Evolutionary conservation across 2,113 vertebrate species (phyloP), one percentile per base, ranked within the genome.

Genomic region (Octodon degus): DNA sequence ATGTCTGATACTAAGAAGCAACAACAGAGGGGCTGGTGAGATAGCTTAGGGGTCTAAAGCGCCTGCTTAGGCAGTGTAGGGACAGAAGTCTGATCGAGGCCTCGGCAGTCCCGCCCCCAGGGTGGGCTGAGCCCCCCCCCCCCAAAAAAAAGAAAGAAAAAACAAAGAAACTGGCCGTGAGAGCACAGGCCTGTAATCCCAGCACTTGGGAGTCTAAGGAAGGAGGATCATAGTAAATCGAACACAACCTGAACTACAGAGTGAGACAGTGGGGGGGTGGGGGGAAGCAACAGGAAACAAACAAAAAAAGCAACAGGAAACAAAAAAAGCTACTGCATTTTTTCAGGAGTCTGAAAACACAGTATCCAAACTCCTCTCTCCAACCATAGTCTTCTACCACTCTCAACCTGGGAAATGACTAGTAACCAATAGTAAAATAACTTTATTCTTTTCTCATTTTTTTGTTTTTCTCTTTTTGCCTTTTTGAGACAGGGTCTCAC

Each of bases 351-450:
- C 43, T 34, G 27, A 88, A 77, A 9, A 17, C 40, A 74, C 70
- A 74, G 12, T 79, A 50, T 91, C 92, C 89, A 82, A 86, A 65
- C 60, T 81, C 20, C 19, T 20, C 30, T 94, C 60, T 86, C 81
- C 47, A 67, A 62, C 19, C 27, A 62, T 43, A 43, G 13, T 55
- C 22, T 43, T 72, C 63, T 34, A 2, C 13, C 24, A 37, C 53
- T 37, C 68, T 19, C 16, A 72, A 60, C 34, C 4, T 37, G 83
- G 30, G 7, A 68, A 6, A 55, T 14, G 77, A 90, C 34, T 93
- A 86, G 62, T 3, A 88, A 81, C 43, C 89, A 91, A 82, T 81
- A 20, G 32, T 27, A 58, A 90, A 87, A 74, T 47, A 95, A 80
- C 70, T 65, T 47, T 84, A 5, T 58, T 58, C 16, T 19, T 58